Evolutionary conservation across 2,113 vertebrate species (phyloP).

Genomic region (Pardalotus punctatus): DNA sequence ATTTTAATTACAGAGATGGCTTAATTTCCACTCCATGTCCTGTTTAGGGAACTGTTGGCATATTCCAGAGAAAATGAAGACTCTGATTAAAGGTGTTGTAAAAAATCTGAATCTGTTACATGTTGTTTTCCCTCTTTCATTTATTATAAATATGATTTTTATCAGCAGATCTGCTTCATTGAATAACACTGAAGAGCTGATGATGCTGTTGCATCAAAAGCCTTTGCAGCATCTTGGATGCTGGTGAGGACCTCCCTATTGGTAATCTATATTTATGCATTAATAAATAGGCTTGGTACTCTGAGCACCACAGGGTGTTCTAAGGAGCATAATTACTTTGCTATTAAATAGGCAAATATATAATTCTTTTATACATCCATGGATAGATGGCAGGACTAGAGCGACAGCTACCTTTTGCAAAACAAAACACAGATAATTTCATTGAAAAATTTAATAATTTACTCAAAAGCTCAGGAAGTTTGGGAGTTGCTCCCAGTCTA

Average conservation of each 20-base stretch:
- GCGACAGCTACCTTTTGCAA: not conserved
- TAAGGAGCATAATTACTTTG: not conserved
- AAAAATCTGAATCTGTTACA: not conserved
- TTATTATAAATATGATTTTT: not conserved
- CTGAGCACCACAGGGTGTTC: not conserved
- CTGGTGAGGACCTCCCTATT: not conserved
- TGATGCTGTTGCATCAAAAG: not conserved
- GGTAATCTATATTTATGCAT: slow-evolving; percentile 7
- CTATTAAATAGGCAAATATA: not conserved
- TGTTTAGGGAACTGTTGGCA: not conserved
- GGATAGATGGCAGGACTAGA: not conserved
- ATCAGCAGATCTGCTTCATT: not conserved
- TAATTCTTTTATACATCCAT: not conserved
- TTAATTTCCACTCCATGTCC: not conserved
- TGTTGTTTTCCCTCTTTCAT: not conserved
- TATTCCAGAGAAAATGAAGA: not conserved
- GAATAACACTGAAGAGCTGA: not conserved
- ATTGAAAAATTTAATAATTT: not conserved
- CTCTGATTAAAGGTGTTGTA: not conserved
- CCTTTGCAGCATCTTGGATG: not conserved
- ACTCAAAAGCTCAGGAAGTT: not conserved
- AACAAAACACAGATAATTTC: not conserved
- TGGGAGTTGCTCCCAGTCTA: not conserved
- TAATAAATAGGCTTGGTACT: slow-evolving; percentile 4
- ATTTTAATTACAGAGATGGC: not conserved